phyloP scores from a whole-genome alignment of 2,888 invertebrate genomes.

The Alcis repandata region DNA sequence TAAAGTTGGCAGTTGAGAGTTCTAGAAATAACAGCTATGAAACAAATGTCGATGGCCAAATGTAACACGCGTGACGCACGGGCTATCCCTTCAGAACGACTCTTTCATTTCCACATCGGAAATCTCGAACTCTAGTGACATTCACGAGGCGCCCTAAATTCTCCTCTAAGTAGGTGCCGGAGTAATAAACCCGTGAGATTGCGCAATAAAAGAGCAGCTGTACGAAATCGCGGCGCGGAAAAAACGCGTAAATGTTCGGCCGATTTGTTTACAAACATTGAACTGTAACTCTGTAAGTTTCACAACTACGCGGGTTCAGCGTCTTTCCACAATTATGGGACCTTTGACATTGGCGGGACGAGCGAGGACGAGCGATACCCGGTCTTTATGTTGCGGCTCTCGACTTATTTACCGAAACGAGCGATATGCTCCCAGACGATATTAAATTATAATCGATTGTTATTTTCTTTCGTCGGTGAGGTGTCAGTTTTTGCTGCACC shows the following conservation, averaged over 20 bases:
- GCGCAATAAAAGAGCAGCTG: conserved; percentile 75
- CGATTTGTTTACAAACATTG: conserved; percentile 76
- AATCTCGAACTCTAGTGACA: conserved; percentile 37
- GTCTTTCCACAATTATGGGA: conserved; percentile 57
- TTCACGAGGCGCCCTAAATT: conserved; percentile 61
- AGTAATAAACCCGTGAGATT: conserved; percentile 68
- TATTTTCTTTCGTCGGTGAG: conserved; percentile 61
- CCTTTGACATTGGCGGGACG: conserved; percentile 56
- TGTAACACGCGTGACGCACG: conserved; percentile 63
- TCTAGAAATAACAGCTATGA: conserved; percentile 76
- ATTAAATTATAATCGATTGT: conserved; percentile 77
- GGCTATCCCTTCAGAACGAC: conserved; percentile 54
- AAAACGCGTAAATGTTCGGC: conserved; percentile 65
- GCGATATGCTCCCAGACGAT: conserved; percentile 61
- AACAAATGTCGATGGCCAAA: conserved; percentile 77
- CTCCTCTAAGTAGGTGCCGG: conserved; percentile 60
- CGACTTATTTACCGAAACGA: conserved; percentile 56
- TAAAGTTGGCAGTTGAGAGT: conserved; percentile 76
- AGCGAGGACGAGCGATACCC: conserved; percentile 13
- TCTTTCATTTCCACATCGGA: conserved; percentile 30
- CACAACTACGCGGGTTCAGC: conserved; percentile 49
- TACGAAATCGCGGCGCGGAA: conserved; percentile 65
- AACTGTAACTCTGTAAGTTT: conserved; percentile 38
- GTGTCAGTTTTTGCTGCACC: conserved; percentile 78
- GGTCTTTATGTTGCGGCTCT: conserved; percentile 10